Base-by-base conservation (phyloP, 1,140 invertebrate species). In the Fopius arisanus region DNA sequence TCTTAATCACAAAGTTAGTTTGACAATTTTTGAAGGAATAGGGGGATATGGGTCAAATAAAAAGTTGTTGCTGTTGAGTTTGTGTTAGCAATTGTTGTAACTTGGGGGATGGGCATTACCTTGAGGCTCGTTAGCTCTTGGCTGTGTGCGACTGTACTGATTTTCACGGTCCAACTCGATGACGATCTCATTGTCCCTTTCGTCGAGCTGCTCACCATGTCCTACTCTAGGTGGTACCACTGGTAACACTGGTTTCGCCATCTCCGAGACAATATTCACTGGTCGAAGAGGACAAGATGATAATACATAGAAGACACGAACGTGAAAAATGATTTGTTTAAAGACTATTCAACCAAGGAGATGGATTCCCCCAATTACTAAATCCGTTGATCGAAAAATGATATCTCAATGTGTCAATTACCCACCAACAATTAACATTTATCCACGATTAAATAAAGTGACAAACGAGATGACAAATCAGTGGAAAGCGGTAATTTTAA, bases 161-260 rank as follows among this genome's bases (percentile, higher is more conserved):
- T 88, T 88, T 81, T 88, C 86, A 78, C 83, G 85, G 82, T 88
- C 87, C 85, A 88, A 80, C 77, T 86, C 85, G 83, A 88, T 88
- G 85, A 88, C 85, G 80, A 88, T 88, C 84, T 88, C 87, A 84
- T 88, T 88, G 80, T 87, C 86, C 77, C 83, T 83, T 76, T 86
- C 86, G 78, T 88, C 85, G 76, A 82, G 82, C 70, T 83, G 84
- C 77, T 87, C 85, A 67, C 84, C 84, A 72, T 80, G 84, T 77
- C 54, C 85, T 77, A 86, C 81, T 81, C 84, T 83, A 73, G 86
- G 80, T 78, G 81, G 83, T 51, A 85, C 67, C 79, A 82, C 83
- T 79, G 87, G 83, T 81, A 82, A 84, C 77, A 86, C 81, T 72
- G 86, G 82, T 76, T 86, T 88, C 81, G 83, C 82, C 85, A 85